Conservation (phyloP, 2,797 vertebrate species). For the Rachycentron canadum region DNA sequence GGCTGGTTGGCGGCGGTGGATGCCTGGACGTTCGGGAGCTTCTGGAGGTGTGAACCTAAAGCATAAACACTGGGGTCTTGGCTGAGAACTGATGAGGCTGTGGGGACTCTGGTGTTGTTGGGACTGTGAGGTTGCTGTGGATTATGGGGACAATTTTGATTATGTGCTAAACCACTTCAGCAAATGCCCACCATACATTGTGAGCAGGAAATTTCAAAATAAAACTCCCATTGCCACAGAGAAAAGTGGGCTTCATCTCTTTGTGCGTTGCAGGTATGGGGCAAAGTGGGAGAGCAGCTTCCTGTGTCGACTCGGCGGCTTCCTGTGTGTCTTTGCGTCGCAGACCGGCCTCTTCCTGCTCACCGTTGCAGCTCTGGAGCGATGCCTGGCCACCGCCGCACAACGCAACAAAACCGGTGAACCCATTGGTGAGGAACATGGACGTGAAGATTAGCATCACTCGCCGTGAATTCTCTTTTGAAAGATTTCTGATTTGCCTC, state of each 20-base stretch:
- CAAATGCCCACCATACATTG: background rate
- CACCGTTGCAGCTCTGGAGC: conserved; percentile 90
- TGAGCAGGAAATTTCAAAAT: background rate
- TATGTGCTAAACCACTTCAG: too few relatives aligned
- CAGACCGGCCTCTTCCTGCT: conserved; percentile 93
- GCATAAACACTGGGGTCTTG: background rate
- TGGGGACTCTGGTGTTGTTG: too few relatives aligned
- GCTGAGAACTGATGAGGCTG: too few relatives aligned
- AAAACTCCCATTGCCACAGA: background rate
- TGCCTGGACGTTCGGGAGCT: conserved; percentile 91
- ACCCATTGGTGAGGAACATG: conserved; percentile 46
- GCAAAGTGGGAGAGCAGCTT: conserved; percentile 91
- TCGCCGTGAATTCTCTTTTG: background rate
- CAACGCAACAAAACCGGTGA: conserved; percentile 73
- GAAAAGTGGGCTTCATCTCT: background rate
- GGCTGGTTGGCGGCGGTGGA: conserved; percentile 90
- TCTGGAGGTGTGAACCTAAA: conserved; percentile 78
- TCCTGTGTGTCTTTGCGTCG: conserved; percentile 91
- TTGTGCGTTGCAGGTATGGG: conserved; percentile 79
- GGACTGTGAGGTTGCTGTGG: too few relatives aligned
- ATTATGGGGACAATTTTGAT: too few relatives aligned
- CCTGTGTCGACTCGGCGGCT: conserved; percentile 89
- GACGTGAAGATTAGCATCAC: background rate
- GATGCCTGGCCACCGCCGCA: conserved; percentile 81
- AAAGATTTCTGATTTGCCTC: background rate